Conservation (phyloP, 2,888 invertebrate genomes). For the Leptinotarsa haldemani region DNA sequence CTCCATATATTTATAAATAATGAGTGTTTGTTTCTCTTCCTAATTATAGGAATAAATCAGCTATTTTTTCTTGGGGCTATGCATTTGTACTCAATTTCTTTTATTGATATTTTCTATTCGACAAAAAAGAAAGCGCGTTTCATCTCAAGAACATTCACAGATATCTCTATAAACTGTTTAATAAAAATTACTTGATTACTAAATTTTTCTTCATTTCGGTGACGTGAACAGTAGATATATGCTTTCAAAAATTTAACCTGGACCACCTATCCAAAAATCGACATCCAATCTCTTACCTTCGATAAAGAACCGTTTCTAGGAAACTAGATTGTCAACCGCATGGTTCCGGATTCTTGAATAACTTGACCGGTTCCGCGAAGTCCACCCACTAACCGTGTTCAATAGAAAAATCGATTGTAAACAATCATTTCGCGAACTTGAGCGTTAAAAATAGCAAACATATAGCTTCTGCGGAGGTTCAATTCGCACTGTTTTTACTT, state of each 20-base stretch:
- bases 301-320: conserved; percentile 13
- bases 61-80: neutral
- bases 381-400: conserved; percentile 21
- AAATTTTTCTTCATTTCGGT: no score
- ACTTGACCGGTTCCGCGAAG: conserved; percentile 1
- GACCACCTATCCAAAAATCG: neutral
- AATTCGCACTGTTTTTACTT: conserved; percentile 21
- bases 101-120: neutral
- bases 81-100: conserved; percentile 9
- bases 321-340: conserved; percentile 7
- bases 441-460: conserved; percentile 30
- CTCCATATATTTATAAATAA: neutral
- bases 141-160: neutral
- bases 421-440: conserved; percentile 28
- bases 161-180: no score
- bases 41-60: neutral
- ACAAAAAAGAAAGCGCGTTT: conserved; percentile 1
- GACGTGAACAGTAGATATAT: no score
- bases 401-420: conserved; percentile 31
- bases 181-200: no score
- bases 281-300: conserved; percentile 1
- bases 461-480: neutral
- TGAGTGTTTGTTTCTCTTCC: neutral
- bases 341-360: conserved; percentile 13
- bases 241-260: neutral